Conservation (phyloP, 1,140 invertebrate genomes). For the Heliconius eleuchia region DNA sequence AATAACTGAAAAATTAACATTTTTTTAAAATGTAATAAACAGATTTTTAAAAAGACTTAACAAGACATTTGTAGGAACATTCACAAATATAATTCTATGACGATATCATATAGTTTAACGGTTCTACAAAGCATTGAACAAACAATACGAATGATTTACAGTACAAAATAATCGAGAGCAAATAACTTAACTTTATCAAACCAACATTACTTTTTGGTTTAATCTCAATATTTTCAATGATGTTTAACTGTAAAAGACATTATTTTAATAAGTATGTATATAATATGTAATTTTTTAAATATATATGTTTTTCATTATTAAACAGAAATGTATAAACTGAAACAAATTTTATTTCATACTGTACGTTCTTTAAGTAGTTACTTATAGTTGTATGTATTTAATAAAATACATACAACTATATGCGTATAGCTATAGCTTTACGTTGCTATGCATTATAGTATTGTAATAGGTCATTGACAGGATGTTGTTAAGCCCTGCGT, state of each 20-base stretch:
- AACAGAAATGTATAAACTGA: no score
- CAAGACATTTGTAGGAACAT: constrained; percentile 27
- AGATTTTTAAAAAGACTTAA: neutral
- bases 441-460: constrained; percentile 29
- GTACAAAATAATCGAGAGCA: neutral
- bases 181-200: neutral
- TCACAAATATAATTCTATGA: constrained; percentile 23
- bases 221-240: neutral
- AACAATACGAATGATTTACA: neutral
- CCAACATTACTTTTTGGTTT: neutral
- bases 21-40: no score
- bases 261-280: no score
- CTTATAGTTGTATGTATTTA: neutral
- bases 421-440: constrained; percentile 9
- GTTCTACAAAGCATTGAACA: constrained; percentile 11
- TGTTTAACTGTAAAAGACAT: neutral
- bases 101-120: constrained; percentile 26
- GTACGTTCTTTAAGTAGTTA: neutral
- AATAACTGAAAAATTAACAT: no score
- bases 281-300: no score
- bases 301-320: no score
- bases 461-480: constrained; percentile 74
- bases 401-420: neutral
- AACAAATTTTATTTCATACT: no score
- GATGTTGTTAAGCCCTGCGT: constrained; percentile 57